A percentile compares a stretch with the other conserved stretches of the same genome.
phyloP scores from a whole-genome alignment of 1,140 invertebrate species.

The Zaprionus gabonicus region DNA sequence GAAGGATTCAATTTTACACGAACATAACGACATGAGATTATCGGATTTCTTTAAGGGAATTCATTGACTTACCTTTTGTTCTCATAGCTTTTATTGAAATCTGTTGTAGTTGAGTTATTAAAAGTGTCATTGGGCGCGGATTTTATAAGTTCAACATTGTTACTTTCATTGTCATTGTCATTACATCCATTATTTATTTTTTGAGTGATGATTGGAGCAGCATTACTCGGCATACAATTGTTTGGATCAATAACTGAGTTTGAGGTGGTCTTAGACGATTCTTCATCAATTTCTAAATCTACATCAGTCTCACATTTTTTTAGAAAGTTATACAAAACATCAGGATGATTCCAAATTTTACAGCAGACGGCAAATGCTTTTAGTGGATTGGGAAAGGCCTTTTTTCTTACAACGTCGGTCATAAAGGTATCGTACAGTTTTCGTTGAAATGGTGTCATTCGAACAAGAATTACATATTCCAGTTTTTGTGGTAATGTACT shows the following conservation, averaged over 20 bases:
- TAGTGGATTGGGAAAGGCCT: slow-evolving; percentile 96
- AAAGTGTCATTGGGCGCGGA: background rate
- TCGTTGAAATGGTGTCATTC: slow-evolving; percentile 94
- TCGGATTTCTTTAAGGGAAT: too few relatives aligned
- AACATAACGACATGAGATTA: too few relatives aligned
- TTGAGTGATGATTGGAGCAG: slow-evolving; percentile 19
- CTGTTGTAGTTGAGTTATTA: slow-evolving; percentile 26
- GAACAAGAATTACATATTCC: slow-evolving; percentile 95
- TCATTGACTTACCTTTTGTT: slow-evolving; percentile 28
- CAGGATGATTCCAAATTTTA: slow-evolving; percentile 99
- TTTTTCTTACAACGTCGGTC: slow-evolving; percentile 94
- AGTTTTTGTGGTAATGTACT: slow-evolving; percentile 94
- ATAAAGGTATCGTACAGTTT: slow-evolving; percentile 96
- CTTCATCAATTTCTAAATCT: slow-evolving; percentile 92
- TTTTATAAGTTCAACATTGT: background rate
- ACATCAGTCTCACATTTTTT: slow-evolving; percentile 94
- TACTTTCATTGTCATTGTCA: slow-evolving; percentile 27
- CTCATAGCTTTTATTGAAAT: slow-evolving; percentile 33
- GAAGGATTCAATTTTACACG: too few relatives aligned
- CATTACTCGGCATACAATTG: slow-evolving; percentile 24
- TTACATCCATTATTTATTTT: slow-evolving; percentile 21
- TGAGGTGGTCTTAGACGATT: slow-evolving; percentile 60
- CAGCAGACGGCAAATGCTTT: slow-evolving; percentile 99
- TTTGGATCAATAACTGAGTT: slow-evolving; percentile 43
- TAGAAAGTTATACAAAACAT: slow-evolving; percentile 96